Evolutionary conservation across 2,113 vertebrate species (phyloP).

Genomic region (Apus apus): DNA sequence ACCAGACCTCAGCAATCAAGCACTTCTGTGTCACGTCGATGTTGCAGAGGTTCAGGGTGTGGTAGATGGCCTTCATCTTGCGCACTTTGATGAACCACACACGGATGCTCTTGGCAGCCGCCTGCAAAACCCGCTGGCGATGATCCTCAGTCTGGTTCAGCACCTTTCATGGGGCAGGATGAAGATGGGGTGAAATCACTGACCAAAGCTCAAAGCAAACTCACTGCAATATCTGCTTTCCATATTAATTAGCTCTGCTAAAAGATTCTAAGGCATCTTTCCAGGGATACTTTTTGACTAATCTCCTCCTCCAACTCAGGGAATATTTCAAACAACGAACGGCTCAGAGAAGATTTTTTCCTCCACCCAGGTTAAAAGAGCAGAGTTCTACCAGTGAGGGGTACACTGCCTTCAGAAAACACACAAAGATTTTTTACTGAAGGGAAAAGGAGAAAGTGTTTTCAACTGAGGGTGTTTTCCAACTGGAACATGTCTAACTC

Average conservation of each 20-base stretch:
- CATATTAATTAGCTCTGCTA: background rate
- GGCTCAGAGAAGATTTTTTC: background rate
- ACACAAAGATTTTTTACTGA: background rate
- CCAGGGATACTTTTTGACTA: background rate
- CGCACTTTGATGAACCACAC: constrained; percentile 99
- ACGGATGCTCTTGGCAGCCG: constrained; percentile 91
- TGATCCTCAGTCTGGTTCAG: constrained; percentile 98
- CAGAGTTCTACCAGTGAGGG: background rate
- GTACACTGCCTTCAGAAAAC: background rate
- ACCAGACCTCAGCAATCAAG: constrained; percentile 98
- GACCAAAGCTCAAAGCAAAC: background rate
- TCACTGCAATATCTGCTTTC: background rate
- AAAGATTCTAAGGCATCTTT: background rate
- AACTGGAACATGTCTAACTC: background rate
- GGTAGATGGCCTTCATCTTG: constrained; percentile 99
- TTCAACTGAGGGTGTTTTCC: constrained; percentile 20
- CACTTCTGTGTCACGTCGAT: constrained; percentile 99
- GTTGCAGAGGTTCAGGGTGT: constrained; percentile 97
- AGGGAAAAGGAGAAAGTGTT: constrained; percentile 3
- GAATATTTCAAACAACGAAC: background rate
- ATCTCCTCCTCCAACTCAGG: background rate
- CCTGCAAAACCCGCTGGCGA: constrained; percentile 93
- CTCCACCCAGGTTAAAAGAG: constrained; percentile 38
- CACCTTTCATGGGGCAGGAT: constrained; percentile 77
- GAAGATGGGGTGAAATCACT: background rate